Evolutionary conservation across 2,888 invertebrate genomes (phyloP).

Genomic region (Cataglyphis cursor): DNA sequence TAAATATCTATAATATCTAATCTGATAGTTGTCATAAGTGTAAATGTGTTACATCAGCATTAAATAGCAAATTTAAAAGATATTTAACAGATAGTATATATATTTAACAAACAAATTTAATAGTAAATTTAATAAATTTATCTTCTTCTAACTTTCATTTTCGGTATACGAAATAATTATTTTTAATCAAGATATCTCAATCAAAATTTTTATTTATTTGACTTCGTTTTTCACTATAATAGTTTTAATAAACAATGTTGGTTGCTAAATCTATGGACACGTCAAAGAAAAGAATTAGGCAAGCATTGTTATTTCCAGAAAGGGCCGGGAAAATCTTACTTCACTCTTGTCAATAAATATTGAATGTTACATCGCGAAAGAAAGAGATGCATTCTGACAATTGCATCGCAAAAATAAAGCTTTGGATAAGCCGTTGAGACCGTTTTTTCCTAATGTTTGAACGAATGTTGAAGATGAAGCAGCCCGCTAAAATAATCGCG

Average conservation of each 20-base stretch:
- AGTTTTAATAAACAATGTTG: not conserved
- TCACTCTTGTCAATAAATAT: conserved; percentile 7
- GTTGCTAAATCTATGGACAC: not conserved
- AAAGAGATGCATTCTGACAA: not conserved
- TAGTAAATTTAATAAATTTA: not conserved
- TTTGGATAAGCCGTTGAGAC: not conserved
- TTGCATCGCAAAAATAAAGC: not conserved
- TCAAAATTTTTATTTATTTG: not conserved
- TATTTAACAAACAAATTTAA: too few relatives aligned
- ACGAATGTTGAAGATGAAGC: not conserved
- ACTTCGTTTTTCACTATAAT: not conserved
- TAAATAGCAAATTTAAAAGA: not conserved
- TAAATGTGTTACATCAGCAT: not conserved
- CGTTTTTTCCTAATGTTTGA: not conserved
- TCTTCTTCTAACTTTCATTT: not conserved
- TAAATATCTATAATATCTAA: not conserved
- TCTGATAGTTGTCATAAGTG: not conserved
- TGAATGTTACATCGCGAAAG: not conserved
- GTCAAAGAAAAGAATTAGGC: not conserved
- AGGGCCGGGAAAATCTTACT: not conserved
- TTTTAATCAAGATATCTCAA: not conserved
- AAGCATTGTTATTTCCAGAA: not conserved
- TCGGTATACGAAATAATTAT: not conserved
- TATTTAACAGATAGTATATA: too few relatives aligned
- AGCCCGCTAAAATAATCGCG: not conserved